Evolutionary conservation across 2,797 vertebrate genomes (phyloP).

Genomic region (Sebastiscus albofasciatus): DNA sequence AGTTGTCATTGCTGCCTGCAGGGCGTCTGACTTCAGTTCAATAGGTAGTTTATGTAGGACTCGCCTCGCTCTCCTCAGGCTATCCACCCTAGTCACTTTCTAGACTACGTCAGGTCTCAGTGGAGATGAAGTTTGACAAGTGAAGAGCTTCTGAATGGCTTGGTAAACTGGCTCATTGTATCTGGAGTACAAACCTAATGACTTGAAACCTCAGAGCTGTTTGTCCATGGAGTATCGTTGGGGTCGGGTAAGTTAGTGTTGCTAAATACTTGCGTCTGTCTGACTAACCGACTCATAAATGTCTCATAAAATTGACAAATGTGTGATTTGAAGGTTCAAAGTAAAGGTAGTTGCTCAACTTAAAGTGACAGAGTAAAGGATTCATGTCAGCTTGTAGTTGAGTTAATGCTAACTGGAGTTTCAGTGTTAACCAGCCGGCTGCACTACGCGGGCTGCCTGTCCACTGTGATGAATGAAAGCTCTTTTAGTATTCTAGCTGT

Average conservation of each 20-base stretch:
- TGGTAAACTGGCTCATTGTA: neutral
- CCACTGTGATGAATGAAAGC: neutral
- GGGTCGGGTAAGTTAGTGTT: conserved; percentile 39
- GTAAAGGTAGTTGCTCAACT: neutral
- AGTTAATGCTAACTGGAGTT: neutral
- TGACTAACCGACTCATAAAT: neutral
- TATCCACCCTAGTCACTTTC: neutral
- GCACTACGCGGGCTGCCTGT: neutral
- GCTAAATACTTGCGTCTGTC: neutral
- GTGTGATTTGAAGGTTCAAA: neutral
- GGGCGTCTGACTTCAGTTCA: conserved; percentile 42
- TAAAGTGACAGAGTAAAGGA: neutral
- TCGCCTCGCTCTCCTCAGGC: neutral
- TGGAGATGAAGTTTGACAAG: neutral
- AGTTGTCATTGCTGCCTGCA: conserved; percentile 64
- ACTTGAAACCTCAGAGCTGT: neutral
- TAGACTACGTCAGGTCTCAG: neutral
- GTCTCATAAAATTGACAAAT: neutral
- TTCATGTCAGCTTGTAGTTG: neutral
- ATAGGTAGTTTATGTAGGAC: conserved; percentile 42
- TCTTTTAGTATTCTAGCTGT: neutral
- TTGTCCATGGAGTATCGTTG: conserved; percentile 18
- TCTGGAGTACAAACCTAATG: conserved; percentile 10
- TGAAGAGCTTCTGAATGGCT: neutral
- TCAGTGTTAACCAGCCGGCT: neutral